A percentile compares a stretch with the other conserved stretches of the same genome.
Evolutionary conservation across 2,888 invertebrate genomes (phyloP).

Genomic region (Leptopilina drosophilae): DNA sequence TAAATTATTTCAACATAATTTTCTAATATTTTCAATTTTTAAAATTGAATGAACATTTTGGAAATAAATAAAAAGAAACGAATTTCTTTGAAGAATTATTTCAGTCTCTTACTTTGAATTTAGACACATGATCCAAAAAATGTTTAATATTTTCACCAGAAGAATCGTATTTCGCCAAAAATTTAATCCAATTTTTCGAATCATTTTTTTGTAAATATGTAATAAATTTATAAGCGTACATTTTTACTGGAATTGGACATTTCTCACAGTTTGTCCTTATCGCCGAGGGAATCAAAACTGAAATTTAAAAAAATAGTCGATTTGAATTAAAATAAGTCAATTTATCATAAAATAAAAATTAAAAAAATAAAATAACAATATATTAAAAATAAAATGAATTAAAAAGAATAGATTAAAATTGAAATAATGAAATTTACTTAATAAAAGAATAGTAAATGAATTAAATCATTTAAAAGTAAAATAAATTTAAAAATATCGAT

Average conservation of each 20-base stretch:
- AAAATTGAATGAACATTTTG: background rate
- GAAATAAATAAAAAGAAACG: no score
- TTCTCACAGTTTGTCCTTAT: constrained; percentile 47
- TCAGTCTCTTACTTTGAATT: constrained; percentile 24
- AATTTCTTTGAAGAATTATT: background rate
- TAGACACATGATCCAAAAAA: background rate
- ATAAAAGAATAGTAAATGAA: no score
- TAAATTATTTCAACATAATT: no score
- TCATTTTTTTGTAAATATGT: constrained; percentile 46
- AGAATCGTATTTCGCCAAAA: constrained; percentile 58
- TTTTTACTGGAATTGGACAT: constrained; percentile 53
- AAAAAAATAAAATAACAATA: no score
- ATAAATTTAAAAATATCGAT: no score
- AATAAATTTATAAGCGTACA: constrained; percentile 49
- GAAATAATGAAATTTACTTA: no score
- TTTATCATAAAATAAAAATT: background rate
- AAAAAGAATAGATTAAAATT: no score
- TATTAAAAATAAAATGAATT: background rate
- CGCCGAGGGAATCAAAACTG: background rate
- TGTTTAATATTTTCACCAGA: constrained; percentile 4
- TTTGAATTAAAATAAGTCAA: background rate
- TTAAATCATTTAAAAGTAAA: background rate
- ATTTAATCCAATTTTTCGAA: constrained; percentile 50
- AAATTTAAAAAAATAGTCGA: background rate
- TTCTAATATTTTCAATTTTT: background rate